phyloP scores from a whole-genome alignment of 1,140 invertebrate genomes.

The Zophobas morio region DNA sequence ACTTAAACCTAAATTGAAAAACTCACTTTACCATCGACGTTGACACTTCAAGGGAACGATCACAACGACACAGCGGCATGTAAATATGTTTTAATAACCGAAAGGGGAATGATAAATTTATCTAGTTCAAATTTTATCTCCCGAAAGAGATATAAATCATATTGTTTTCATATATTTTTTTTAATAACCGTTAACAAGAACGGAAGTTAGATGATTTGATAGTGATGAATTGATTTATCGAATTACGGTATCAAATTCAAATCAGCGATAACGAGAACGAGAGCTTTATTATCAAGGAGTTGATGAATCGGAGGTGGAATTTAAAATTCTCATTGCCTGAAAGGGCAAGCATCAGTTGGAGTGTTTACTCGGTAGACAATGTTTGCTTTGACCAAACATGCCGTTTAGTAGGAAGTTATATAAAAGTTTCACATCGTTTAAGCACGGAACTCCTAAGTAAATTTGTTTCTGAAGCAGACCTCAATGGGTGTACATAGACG shows the following conservation, averaged over 20 bases:
- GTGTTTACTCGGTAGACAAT: conserved; percentile 33
- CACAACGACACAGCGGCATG: conserved; percentile 2
- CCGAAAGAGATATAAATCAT: conserved; percentile 6
- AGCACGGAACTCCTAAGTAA: conserved; percentile 40
- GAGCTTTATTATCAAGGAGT: not conserved
- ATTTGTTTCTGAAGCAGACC: conserved; percentile 35
- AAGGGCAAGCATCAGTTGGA: conserved; percentile 19
- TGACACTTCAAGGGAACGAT: conserved; percentile 17
- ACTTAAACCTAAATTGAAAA: conserved; percentile 22
- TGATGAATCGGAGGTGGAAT: conserved; percentile 3
- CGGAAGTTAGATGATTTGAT: conserved; percentile 1
- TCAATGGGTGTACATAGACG: not conserved
- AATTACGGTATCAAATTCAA: not conserved
- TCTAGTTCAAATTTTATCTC: conserved; percentile 15
- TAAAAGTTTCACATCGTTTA: conserved; percentile 41
- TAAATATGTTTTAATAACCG: conserved; percentile 17
- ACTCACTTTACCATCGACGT: conserved; percentile 27
- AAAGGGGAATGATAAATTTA: conserved; percentile 34
- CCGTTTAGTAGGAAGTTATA: conserved; percentile 38
- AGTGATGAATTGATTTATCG: conserved; percentile 1
- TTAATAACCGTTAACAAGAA: conserved; percentile 1
- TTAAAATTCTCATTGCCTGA: conserved; percentile 16
- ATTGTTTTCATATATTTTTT: conserved; percentile 15
- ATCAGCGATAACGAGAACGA: not conserved
- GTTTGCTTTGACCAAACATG: conserved; percentile 35